Percentiles rank a stretch among this genome's conserved stretches.
phyloP scores from a whole-genome alignment of 2,797 vertebrate species.

The Sternarchorhynchus goeldii region DNA sequence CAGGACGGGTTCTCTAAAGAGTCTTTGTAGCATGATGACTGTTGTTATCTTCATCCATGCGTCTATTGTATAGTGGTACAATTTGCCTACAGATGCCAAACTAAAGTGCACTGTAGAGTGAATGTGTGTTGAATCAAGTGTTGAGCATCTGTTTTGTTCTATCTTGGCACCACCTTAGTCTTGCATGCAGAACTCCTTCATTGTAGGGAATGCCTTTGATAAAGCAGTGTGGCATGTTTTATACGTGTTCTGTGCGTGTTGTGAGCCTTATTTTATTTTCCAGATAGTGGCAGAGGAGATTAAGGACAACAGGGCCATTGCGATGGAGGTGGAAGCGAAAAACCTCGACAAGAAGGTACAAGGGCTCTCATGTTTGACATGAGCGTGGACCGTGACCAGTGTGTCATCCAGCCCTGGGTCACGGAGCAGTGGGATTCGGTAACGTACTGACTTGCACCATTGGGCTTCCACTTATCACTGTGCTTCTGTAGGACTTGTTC shows the following conservation, averaged over 20 bases:
- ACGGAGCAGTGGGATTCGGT: not conserved
- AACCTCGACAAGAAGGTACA: slow-evolving; percentile 91
- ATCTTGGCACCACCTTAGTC: not conserved
- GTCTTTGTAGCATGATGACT: not conserved
- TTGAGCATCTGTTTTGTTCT: not conserved
- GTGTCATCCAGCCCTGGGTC: not conserved
- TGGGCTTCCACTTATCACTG: not conserved
- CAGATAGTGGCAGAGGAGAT: slow-evolving; percentile 89
- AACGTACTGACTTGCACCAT: too few relatives aligned
- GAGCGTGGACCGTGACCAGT: not conserved
- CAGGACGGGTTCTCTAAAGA: not conserved
- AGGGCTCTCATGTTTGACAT: not conserved
- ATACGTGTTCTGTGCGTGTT: not conserved
- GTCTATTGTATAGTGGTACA: not conserved
- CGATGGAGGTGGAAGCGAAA: slow-evolving; percentile 85
- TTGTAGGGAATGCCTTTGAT: too few relatives aligned
- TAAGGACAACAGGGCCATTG: slow-evolving; percentile 84
- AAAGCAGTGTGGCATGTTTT: too few relatives aligned
- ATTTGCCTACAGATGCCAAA: slow-evolving; percentile 9
- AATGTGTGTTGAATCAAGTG: not conserved
- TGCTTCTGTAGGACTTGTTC: slow-evolving; percentile 82
- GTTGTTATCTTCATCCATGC: not conserved
- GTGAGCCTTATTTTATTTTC: slow-evolving; percentile 21
- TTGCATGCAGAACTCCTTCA: not conserved
- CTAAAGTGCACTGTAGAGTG: not conserved